phyloP scores from a whole-genome alignment of 2,797 vertebrate genomes.

The Cuculus canorus region DNA sequence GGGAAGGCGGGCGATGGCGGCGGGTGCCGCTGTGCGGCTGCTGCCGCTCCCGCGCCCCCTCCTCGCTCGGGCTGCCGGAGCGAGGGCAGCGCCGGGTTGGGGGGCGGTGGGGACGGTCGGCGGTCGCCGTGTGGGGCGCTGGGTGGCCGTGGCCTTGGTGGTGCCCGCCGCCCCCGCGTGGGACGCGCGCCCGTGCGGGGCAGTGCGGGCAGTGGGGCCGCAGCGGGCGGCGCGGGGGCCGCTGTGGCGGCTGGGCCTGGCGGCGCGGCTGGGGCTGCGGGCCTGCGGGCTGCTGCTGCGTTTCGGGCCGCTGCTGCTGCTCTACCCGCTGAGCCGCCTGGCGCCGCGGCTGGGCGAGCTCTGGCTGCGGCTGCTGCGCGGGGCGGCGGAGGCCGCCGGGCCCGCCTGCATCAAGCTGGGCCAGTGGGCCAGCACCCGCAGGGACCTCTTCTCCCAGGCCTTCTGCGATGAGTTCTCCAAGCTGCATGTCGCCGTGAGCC shows the following conservation, averaged over 20 bases:
- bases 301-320: constrained; percentile 87
- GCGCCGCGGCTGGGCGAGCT: constrained; percentile 68
- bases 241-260: constrained; percentile 66
- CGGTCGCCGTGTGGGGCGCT: not conserved
- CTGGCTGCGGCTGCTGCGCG: constrained; percentile 88
- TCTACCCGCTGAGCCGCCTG: constrained; percentile 84
- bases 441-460: constrained; percentile 88
- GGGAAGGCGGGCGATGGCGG: not conserved
- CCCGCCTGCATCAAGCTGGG: constrained; percentile 93
- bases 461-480: constrained; percentile 89
- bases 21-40: fast-evolving
- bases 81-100: not conserved
- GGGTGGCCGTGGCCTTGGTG: not conserved
- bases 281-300: constrained; percentile 84
- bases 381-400: constrained; percentile 88
- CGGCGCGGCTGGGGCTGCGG: constrained; percentile 79
- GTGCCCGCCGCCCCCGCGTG: no score
- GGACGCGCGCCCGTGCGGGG: no score
- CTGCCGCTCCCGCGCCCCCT: not conserved
- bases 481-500: constrained; percentile 86
- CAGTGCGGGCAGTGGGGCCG: not conserved
- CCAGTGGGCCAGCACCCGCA: constrained; percentile 95
- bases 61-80: not conserved
- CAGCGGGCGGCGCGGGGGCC: not conserved
- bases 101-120: not conserved